Percentiles rank a stretch among this genome's conserved stretches.
Evolutionary conservation across 2,797 vertebrate genomes (phyloP).

Genomic region (Diceros bicornis): DNA sequence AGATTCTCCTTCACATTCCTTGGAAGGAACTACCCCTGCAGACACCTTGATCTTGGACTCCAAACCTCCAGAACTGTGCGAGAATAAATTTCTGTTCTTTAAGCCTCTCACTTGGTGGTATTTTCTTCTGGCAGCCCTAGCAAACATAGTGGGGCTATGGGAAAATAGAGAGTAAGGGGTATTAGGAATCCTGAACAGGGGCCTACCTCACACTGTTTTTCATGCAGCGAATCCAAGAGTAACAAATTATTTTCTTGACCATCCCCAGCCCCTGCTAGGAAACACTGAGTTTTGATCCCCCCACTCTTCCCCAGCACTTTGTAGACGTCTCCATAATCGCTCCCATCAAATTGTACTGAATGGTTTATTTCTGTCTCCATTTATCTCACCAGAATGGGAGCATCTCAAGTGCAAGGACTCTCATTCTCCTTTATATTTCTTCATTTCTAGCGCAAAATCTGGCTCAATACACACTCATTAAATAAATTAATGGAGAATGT

Average conservation of each 20-base stretch:
- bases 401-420: not conserved
- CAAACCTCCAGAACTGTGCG: not conserved
- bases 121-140: not conserved
- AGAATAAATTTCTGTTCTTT: not conserved
- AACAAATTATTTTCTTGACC: not conserved
- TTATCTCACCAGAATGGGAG: not conserved
- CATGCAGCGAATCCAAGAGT: not conserved
- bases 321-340: not conserved
- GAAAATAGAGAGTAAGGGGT: not conserved
- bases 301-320: not conserved
- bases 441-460: slow-evolving; percentile 11
- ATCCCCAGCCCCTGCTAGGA: not conserved
- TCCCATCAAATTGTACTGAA: not conserved
- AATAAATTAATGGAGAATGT: not conserved
- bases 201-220: not conserved
- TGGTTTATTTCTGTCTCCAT: not conserved
- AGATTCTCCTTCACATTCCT: not conserved
- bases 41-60: not conserved
- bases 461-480: not conserved
- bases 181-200: not conserved
- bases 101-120: not conserved
- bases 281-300: not conserved
- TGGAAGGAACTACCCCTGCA: not conserved
- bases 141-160: not conserved
- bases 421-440: not conserved